phyloP scores from a whole-genome alignment of 1,140 invertebrate species.

The Nasonia giraulti region DNA sequence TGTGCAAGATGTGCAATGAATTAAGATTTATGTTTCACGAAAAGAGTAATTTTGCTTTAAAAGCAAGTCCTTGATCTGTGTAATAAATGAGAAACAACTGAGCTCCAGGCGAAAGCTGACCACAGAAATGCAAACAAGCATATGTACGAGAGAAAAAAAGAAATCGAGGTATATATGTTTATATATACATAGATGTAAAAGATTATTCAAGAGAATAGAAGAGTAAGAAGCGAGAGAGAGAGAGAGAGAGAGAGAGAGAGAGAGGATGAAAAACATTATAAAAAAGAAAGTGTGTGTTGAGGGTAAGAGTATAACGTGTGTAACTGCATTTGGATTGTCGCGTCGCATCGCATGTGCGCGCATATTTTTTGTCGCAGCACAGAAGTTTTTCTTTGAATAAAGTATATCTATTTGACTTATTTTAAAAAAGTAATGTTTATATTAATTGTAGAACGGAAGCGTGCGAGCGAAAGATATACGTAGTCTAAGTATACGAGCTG shows the following conservation, averaged over 20 bases:
- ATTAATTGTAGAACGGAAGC: constrained; percentile 19
- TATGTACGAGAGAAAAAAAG: constrained; percentile 21
- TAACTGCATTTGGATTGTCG: constrained; percentile 53
- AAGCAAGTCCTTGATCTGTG: constrained; percentile 39
- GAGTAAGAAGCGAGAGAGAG: constrained; percentile 47
- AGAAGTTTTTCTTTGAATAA: constrained; percentile 69
- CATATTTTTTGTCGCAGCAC: constrained; percentile 68
- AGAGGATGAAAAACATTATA: constrained; percentile 48
- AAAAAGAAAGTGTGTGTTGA: constrained; percentile 56
- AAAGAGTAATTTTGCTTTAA: constrained; percentile 28
- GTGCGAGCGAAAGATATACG: background rate
- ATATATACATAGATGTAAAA: constrained; percentile 56
- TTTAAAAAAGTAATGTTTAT: constrained; percentile 45
- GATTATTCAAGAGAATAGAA: constrained; percentile 16
- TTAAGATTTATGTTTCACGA: constrained; percentile 2
- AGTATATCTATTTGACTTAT: constrained; percentile 69
- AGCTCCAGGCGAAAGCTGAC: constrained; percentile 39
- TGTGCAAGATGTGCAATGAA: background rate
- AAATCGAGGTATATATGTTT: constrained; percentile 35
- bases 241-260: too few species aligned
- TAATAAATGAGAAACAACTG: constrained; percentile 13
- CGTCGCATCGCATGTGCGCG: constrained; percentile 53
- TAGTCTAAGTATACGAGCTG: constrained; percentile 33
- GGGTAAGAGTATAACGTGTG: constrained; percentile 52
- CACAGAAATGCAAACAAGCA: constrained; percentile 31